Evolutionary conservation across 2,888 invertebrate species (phyloP).

Genomic region (Aricia artaxerxes): DNA sequence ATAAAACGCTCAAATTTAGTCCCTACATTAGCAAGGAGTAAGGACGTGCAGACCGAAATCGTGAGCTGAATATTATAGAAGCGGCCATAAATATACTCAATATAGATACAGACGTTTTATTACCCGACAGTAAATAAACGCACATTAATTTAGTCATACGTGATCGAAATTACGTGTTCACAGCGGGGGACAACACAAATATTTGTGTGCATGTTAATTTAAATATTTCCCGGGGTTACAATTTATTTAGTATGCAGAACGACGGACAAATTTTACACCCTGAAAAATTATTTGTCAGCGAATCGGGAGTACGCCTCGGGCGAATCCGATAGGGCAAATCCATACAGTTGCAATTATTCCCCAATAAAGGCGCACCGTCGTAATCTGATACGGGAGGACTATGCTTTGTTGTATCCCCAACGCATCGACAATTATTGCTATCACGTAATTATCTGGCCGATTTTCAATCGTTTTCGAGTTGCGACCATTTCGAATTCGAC

Average conservation of each 20-base stretch:
- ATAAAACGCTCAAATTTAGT: not conserved
- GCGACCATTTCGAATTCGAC: not conserved
- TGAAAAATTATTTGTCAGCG: constrained; percentile 19
- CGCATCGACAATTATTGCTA: not conserved
- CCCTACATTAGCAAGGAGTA: constrained; percentile 6
- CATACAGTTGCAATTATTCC: not conserved
- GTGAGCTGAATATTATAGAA: not conserved
- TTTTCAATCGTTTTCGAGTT: not conserved
- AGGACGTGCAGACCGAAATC: constrained; percentile 9
- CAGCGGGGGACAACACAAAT: constrained; percentile 29
- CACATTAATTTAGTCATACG: constrained; percentile 35
- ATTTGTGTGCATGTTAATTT: constrained; percentile 30
- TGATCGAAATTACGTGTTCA: constrained; percentile 37
- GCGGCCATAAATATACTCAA: constrained; percentile 3
- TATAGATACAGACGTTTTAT: constrained; percentile 26
- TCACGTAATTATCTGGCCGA: not conserved
- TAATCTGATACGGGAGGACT: not conserved
- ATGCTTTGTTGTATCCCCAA: not conserved
- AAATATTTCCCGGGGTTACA: not conserved
- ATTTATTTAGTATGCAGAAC: constrained; percentile 11
- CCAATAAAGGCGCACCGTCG: not conserved
- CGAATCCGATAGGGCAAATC: not conserved
- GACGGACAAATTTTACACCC: not conserved
- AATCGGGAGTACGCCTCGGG: not conserved
- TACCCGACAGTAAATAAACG: constrained; percentile 32